A percentile compares a stretch with the other conserved stretches of the same genome.
phyloP scores from a whole-genome alignment of 2,113 vertebrate species.

The Forbesichthys papilliferus region DNA sequence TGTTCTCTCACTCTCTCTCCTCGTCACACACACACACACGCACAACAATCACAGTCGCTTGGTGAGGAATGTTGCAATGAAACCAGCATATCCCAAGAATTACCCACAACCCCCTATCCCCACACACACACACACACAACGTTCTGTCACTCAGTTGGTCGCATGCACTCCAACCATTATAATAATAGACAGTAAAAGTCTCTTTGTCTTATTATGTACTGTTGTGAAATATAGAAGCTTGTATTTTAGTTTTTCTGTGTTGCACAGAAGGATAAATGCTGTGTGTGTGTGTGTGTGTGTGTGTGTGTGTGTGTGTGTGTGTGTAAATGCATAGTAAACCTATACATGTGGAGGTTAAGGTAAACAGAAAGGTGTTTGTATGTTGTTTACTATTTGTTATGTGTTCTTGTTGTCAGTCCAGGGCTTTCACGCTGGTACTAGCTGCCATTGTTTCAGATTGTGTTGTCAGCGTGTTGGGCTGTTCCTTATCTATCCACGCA shows the following conservation, averaged over 20 bases:
- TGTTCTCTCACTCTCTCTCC: conserved; percentile 22
- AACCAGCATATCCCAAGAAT: conserved; percentile 36
- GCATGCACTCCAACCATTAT: background rate
- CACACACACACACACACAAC: conserved; percentile 12
- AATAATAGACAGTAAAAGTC: conserved; percentile 17
- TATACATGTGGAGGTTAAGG: too few species aligned
- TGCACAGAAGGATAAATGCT: background rate
- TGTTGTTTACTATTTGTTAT: background rate
- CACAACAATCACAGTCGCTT: conserved; percentile 44
- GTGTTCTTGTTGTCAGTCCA: conserved; percentile 1
- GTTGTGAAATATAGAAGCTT: conserved; percentile 4
- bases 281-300: background rate
- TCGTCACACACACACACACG: conserved; percentile 16
- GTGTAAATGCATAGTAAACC: too few species aligned
- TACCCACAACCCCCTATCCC: conserved; percentile 40
- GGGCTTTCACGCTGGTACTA: background rate
- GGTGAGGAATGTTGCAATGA: conserved; percentile 56
- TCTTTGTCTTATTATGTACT: background rate
- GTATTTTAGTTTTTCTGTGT: background rate
- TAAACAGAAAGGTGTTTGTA: background rate
- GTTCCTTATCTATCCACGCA: background rate
- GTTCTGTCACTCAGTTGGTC: too few species aligned
- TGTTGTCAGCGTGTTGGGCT: conserved; percentile 3
- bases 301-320: background rate
- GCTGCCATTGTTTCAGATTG: background rate